A percentile compares a stretch with the other conserved stretches of the same genome.
These are phyloP conservation scores for Melanitta fusca DNA, from an alignment of 2,797 vertebrate genomes.

Conservation along the genomic window DNA sequence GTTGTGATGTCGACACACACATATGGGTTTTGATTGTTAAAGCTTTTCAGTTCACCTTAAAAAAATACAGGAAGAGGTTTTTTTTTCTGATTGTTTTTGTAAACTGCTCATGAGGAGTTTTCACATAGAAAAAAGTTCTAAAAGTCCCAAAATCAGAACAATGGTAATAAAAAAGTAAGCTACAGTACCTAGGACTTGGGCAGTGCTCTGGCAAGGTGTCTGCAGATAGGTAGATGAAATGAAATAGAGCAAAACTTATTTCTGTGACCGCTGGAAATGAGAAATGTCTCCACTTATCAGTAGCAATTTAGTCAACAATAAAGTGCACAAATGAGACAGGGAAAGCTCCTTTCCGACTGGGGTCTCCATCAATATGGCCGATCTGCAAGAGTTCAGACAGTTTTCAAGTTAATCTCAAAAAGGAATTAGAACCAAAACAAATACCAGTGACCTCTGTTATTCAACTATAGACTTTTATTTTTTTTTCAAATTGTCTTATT, in stretches of 20 bases:
- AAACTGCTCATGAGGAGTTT: slow-evolving; percentile 62
- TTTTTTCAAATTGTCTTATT: neutral
- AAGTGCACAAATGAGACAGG: slow-evolving; percentile 96
- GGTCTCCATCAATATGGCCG: slow-evolving; percentile 91
- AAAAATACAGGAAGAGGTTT: slow-evolving; percentile 52
- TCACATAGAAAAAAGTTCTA: slow-evolving; percentile 61
- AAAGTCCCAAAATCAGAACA: slow-evolving; percentile 37
- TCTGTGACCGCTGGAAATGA: slow-evolving; percentile 49
- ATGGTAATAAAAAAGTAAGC: slow-evolving; percentile 43
- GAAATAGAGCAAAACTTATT: slow-evolving; percentile 29
- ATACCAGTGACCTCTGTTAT: neutral
- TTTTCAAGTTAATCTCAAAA: slow-evolving; percentile 18
- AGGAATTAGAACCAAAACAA: neutral
- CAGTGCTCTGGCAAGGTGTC: slow-evolving; percentile 48
- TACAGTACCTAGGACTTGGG: slow-evolving; percentile 33
- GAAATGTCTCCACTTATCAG: slow-evolving; percentile 54
- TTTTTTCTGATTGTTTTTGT: neutral
- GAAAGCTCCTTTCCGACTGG: slow-evolving; percentile 88
- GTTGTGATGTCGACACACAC: neutral
- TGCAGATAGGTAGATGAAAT: slow-evolving; percentile 43
- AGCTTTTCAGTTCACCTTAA: slow-evolving; percentile 71
- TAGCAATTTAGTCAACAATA: slow-evolving; percentile 87
- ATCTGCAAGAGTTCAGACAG: slow-evolving; percentile 80
- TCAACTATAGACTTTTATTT: neutral
- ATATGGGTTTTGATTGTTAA: slow-evolving; percentile 12